Percentiles rank a stretch among this genome's conserved stretches.
These are phyloP conservation scores for Glomeris maerens DNA, from an alignment of 1,140 invertebrate species.

Conservation along the genomic window DNA sequence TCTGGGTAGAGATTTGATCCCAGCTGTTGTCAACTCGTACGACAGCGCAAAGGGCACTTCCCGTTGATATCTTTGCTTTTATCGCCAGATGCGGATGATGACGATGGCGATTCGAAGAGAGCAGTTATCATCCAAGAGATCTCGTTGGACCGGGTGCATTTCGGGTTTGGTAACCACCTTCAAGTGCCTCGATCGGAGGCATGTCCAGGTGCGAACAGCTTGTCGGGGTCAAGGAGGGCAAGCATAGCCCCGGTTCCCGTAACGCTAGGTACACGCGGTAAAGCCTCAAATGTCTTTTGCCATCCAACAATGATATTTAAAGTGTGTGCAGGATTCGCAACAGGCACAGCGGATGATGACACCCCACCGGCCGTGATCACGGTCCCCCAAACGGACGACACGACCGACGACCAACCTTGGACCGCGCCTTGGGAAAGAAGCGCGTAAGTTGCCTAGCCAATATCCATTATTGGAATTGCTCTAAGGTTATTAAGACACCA, in stretches of 20 bases:
- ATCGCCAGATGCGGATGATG: neutral
- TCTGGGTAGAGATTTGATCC: too few species aligned
- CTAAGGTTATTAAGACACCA: conserved; percentile 10
- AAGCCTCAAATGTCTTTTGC: neutral
- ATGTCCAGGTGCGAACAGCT: conserved; percentile 12
- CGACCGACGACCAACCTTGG: conserved; percentile 78
- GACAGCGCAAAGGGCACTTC: too few species aligned
- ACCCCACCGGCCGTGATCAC: conserved; percentile 15
- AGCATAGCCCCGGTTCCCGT: conserved; percentile 35
- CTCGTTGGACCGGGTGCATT: neutral
- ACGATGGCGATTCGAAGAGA: neutral
- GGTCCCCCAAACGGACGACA: conserved; percentile 49
- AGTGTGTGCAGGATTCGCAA: conserved; percentile 4
- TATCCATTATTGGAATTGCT: conserved; percentile 6
- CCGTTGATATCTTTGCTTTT: neutral
- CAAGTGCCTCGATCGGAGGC: conserved; percentile 22
- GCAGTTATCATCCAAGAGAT: conserved; percentile 1
- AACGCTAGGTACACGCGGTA: conserved; percentile 27
- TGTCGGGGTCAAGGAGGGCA: conserved; percentile 20
- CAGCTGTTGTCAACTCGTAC: too few species aligned
- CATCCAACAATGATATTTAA: neutral
- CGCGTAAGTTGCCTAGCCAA: conserved; percentile 46
- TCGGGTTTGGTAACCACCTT: conserved; percentile 20
- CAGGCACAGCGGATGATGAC: conserved; percentile 22
- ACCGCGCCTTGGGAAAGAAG: conserved; percentile 75